phyloP scores from a whole-genome alignment of 2,797 vertebrate species.

The Mormyrus hasselquistii region DNA sequence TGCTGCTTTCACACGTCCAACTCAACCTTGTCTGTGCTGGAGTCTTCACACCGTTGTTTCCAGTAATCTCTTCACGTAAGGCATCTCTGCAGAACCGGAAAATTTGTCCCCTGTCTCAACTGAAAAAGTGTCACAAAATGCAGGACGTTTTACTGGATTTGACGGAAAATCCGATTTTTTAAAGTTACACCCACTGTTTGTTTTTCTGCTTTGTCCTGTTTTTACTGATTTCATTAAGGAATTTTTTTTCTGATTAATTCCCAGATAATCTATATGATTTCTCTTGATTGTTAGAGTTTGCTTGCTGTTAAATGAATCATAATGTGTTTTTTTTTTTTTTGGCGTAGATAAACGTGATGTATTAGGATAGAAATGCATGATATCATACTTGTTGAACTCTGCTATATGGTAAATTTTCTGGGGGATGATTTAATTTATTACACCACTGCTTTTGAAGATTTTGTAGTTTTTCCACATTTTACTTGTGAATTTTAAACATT shows the following conservation, averaged over 20 bases:
- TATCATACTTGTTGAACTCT: conserved; percentile 5
- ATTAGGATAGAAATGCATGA: not conserved
- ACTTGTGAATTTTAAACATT: not conserved
- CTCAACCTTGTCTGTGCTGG: not conserved
- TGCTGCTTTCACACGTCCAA: not conserved
- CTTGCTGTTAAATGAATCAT: not conserved
- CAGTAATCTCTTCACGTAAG: not conserved
- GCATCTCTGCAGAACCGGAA: not conserved
- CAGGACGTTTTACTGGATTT: not conserved
- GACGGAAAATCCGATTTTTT: not conserved
- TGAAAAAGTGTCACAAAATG: not conserved
- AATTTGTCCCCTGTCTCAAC: not conserved
- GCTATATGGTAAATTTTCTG: not conserved
- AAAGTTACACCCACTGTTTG: not conserved
- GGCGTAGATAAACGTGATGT: not conserved
- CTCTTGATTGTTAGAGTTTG: not conserved
- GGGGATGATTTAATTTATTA: not conserved
- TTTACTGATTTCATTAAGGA: not conserved
- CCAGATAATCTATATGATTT: not conserved
- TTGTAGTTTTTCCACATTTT: not conserved
- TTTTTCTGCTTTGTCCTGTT: not conserved
- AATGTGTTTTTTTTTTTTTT: not conserved
- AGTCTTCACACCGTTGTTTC: not conserved
- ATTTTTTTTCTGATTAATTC: not conserved
- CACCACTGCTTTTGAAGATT: not conserved